Conservation (phyloP, 2,888 invertebrate genomes). For the Octonoba sinensis region DNA sequence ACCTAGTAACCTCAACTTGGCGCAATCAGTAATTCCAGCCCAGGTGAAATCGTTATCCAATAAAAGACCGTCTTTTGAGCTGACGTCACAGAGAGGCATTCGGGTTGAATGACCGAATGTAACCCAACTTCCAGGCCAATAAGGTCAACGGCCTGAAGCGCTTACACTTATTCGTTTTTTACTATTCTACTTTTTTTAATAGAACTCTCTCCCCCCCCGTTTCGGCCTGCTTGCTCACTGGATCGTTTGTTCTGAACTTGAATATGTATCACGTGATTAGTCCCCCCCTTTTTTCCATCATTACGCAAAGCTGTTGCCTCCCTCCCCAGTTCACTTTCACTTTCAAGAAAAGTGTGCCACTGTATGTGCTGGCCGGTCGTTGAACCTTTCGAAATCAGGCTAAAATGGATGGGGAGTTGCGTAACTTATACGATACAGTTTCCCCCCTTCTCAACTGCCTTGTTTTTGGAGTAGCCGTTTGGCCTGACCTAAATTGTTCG, state of each 20-base stretch:
- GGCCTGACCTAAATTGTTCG: conserved; percentile 62
- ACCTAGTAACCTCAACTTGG: conserved; percentile 62
- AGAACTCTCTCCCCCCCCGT: conserved; percentile 5
- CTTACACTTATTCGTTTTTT: conserved; percentile 55
- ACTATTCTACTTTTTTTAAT: conserved; percentile 28
- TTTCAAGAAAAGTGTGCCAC: conserved; percentile 63
- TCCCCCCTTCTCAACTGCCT: conserved; percentile 25
- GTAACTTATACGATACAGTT: conserved; percentile 40
- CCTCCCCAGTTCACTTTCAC: conserved; percentile 56
- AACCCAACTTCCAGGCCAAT: conserved; percentile 65
- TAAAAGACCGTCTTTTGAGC: neutral
- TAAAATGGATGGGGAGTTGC: conserved; percentile 37
- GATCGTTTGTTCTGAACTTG: conserved; percentile 58
- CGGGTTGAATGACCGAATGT: conserved; percentile 65
- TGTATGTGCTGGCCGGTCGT: conserved; percentile 35
- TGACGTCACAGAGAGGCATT: conserved; percentile 36
- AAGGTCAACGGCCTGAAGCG: conserved; percentile 62
- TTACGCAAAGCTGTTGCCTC: conserved; percentile 14
- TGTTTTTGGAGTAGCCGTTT: conserved; percentile 54
- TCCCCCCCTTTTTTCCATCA: conserved; percentile 13
- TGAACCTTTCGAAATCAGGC: conserved; percentile 53
- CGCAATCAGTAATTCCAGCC: conserved; percentile 39
- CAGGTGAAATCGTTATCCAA: conserved; percentile 51
- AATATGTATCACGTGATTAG: conserved; percentile 56
- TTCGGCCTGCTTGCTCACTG: conserved; percentile 29